Evolutionary conservation across 2,888 invertebrate genomes (phyloP), one percentile per base, ranked within the genome.

Genomic region (Acronicta alni): DNA sequence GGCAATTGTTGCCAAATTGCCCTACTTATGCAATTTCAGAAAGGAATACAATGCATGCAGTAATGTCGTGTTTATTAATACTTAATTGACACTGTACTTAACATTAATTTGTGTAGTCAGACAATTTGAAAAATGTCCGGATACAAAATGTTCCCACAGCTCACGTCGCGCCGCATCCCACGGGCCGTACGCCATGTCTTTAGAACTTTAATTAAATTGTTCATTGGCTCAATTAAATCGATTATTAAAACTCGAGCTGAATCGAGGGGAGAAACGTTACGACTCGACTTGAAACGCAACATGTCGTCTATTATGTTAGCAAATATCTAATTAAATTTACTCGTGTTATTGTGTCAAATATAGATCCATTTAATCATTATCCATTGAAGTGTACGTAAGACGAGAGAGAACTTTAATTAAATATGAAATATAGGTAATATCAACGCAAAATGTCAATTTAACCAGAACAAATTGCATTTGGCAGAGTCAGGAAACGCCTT

Each of bases 161-260:
- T 72, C 67, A 74, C 75, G 70, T 79, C 73, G 79, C 77, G 80
- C 77, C 82, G 76, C 83, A 84, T 83, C 86, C 83, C 81, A 76
- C 81, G 80, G 75, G 79, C 76, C 75, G 80, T 81, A 76, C 80
- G 78, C 76, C 80, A 80, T 86, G 86, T 89, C 91, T 91, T 91
- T 82, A 91, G 90, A 90, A 91, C 90, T 91, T 91, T 91, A 91
- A 92, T 92, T 90, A 91, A 91, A 91, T 89, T 89, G 89, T 89
- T 91, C 90, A 91, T 91, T 92, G 91, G 90, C 90, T 91, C 89
- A 89, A 91, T 91, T 89, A 90, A 88, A 90, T 89, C 88, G 90
- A 89, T 90, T 88, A 89, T 89, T 87, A 86, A 86, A 88, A 85
- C 77, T 73, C 73, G 66, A 53, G 48, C 59, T 35, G 70, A 75